Conservation (phyloP, 2,888 invertebrate species). For the Blastobasis lacticolella region DNA sequence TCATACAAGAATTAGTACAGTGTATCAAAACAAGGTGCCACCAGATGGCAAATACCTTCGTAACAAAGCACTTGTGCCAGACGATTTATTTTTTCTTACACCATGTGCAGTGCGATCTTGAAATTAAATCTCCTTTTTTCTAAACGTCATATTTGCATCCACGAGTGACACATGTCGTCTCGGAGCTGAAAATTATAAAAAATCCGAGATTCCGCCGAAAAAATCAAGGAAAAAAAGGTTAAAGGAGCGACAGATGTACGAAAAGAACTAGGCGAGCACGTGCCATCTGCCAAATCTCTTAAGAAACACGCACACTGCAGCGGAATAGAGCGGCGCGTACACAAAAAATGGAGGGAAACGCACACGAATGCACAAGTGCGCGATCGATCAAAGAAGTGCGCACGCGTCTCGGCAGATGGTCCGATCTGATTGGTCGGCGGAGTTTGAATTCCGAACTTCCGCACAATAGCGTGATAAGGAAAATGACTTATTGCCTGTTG, state of each 20-base stretch:
- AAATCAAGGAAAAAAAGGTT: constrained; percentile 42
- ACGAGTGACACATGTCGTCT: constrained; percentile 56
- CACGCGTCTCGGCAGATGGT: constrained; percentile 67
- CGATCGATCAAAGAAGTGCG: constrained; percentile 58
- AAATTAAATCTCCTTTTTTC: constrained; percentile 51
- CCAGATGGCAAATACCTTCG: constrained; percentile 49
- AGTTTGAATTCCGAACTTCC: constrained; percentile 62
- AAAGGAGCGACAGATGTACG: constrained; percentile 65
- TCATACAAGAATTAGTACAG: no score
- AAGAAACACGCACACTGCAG: constrained; percentile 48
- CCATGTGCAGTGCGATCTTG: constrained; percentile 53
- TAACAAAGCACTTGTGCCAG: constrained; percentile 58
- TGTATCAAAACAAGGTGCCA: constrained; percentile 13
- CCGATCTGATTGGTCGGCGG: constrained; percentile 53
- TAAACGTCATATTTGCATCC: constrained; percentile 65
- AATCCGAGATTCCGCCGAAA: constrained; percentile 36
- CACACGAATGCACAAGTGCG: constrained; percentile 35
- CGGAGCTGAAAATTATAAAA: constrained; percentile 35
- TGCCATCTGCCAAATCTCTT: constrained; percentile 73
- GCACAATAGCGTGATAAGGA: constrained; percentile 61
- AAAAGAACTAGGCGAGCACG: constrained; percentile 60
- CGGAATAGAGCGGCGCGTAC: constrained; percentile 31
- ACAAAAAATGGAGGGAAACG: constrained; percentile 44
- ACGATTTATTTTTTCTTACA: constrained; percentile 59
- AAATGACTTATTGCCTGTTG: constrained; percentile 43